Conservation (phyloP, 2,888 invertebrate species). For the Silvanus unidentatus region DNA sequence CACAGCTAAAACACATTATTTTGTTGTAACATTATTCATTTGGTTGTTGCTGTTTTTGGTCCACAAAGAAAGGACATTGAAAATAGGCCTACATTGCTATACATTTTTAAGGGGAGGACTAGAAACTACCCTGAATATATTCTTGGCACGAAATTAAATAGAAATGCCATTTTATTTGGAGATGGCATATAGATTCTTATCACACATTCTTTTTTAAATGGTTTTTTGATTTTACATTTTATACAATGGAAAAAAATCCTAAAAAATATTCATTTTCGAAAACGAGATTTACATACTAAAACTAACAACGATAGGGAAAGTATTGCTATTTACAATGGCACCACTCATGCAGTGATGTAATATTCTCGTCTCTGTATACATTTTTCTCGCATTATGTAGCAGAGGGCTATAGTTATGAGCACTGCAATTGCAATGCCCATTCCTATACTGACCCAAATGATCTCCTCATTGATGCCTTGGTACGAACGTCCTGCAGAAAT, state of each 20-base stretch:
- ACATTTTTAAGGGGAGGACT: too few relatives aligned
- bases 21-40: too few relatives aligned
- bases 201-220: too few relatives aligned
- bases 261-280: too few relatives aligned
- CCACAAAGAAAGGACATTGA: constrained; percentile 20
- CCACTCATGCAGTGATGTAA: constrained; percentile 62
- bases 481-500: constrained; percentile 68
- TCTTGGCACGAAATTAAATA: too few relatives aligned
- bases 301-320: too few relatives aligned
- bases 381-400: constrained; percentile 76
- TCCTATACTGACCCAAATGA: constrained; percentile 83
- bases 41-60: constrained; percentile 17
- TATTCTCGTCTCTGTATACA: constrained; percentile 70
- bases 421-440: constrained; percentile 79
- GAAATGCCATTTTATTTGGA: too few relatives aligned
- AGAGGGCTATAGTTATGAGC: constrained; percentile 74
- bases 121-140: too few relatives aligned
- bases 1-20: constrained; percentile 4
- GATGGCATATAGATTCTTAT: background rate
- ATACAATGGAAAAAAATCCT: too few relatives aligned
- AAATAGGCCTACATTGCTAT: constrained; percentile 9
- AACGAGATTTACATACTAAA: too few relatives aligned
- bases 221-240: too few relatives aligned
- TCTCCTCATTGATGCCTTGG: constrained; percentile 80
- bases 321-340: constrained; percentile 27